Evolutionary conservation across 2,888 invertebrate genomes (phyloP).

Genomic region (Odontothrips loti): DNA sequence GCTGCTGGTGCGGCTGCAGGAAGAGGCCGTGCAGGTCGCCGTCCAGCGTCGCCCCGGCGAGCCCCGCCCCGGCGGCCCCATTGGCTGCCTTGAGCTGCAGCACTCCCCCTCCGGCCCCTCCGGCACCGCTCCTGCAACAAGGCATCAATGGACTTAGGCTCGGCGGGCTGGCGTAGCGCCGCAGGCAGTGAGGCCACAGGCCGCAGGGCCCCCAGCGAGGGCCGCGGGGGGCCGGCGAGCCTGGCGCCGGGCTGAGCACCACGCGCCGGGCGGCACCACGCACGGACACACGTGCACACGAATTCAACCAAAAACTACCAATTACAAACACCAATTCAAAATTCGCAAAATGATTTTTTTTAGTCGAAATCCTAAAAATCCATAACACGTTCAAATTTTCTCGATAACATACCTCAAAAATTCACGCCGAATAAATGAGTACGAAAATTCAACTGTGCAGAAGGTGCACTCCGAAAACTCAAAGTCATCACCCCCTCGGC

Average conservation of each 20-base stretch:
- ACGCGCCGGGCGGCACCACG: neutral
- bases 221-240: neutral
- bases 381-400: too few species aligned
- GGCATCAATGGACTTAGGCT: neutral
- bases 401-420: too few species aligned
- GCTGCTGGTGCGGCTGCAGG: constrained; percentile 44
- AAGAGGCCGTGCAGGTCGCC: constrained; percentile 53
- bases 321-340: neutral
- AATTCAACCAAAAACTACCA: neutral
- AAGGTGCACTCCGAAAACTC: too few species aligned
- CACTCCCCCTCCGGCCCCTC: constrained; percentile 41
- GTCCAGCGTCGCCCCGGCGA: constrained; percentile 48
- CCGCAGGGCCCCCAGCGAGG: neutral
- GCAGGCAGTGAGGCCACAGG: neutral
- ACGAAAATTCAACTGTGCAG: too few species aligned
- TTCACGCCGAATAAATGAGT: too few species aligned
- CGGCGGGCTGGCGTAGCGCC: neutral
- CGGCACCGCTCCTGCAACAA: constrained; percentile 52
- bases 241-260: neutral
- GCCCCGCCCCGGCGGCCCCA: constrained; percentile 58
- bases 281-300: neutral
- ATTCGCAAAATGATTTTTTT: neutral
- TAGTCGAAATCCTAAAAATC: too few species aligned
- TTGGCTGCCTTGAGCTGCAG: constrained; percentile 66
- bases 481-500: too few species aligned